Evolutionary conservation across 2,113 vertebrate genomes (phyloP).

Genomic region (Apodemus speciosus): DNA sequence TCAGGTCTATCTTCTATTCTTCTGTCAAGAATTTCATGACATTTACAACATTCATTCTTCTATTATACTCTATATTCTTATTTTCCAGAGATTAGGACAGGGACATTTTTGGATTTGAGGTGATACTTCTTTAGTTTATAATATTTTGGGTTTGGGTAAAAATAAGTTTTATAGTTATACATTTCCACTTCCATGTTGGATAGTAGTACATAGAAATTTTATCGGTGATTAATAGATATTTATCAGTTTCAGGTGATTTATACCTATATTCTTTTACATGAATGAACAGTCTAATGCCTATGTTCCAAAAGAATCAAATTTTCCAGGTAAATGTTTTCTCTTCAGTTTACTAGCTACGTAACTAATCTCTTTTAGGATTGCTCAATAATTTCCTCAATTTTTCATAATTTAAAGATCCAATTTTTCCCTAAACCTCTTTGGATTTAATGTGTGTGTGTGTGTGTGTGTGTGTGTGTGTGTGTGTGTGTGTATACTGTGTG

Average conservation of each 20-base stretch:
- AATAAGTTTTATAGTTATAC: not conserved
- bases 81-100: not conserved
- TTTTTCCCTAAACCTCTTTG: not conserved
- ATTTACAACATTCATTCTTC: not conserved
- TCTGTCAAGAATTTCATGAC: not conserved
- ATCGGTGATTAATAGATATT: conserved; percentile 16
- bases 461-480: not conserved
- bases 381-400: not conserved
- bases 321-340: not conserved
- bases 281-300: not conserved
- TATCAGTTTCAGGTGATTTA: conserved; percentile 16
- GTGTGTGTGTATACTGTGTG: not conserved
- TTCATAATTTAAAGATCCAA: not conserved
- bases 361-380: not conserved
- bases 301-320: conserved; percentile 39
- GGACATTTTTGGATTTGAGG: not conserved
- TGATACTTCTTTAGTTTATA: not conserved
- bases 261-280: not conserved
- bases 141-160: not conserved
- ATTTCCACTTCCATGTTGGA: not conserved
- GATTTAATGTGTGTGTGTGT: not conserved
- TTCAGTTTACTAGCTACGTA: conserved; percentile 21
- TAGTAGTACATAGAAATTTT: not conserved
- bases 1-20: not conserved
- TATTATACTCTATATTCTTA: not conserved